Percentiles rank a stretch among this genome's conserved stretches.
phyloP scores from a whole-genome alignment of 2,113 vertebrate genomes.

The Catharus minimus region DNA sequence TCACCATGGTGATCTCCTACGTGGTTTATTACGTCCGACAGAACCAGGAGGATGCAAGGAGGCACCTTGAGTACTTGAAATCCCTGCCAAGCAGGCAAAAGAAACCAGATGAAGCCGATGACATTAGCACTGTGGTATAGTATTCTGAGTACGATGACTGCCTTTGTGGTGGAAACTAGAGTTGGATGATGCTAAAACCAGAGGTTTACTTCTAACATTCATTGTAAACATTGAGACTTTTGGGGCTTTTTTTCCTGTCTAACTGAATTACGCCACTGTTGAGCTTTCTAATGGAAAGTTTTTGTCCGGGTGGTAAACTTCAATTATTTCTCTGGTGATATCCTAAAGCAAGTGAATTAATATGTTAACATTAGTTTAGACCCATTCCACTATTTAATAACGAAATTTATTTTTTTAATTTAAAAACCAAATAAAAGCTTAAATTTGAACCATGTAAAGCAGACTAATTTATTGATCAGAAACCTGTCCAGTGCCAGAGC shows the following conservation, averaged over 20 bases:
- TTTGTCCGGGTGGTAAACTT: conserved; percentile 60
- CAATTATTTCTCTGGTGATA: conserved; percentile 70
- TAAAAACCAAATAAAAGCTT: conserved; percentile 82
- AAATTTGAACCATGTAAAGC: conserved; percentile 81
- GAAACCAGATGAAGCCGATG: conserved; percentile 93
- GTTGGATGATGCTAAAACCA: conserved; percentile 44
- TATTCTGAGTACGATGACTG: conserved; percentile 22
- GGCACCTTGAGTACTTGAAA: conserved; percentile 99
- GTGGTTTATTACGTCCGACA: conserved; percentile 98
- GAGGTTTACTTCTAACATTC: conserved; percentile 69
- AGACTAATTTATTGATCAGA: conserved; percentile 74
- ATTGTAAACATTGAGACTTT: conserved; percentile 76
- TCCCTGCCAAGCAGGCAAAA: conserved; percentile 98
- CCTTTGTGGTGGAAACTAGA: not conserved
- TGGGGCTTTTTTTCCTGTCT: conserved; percentile 39
- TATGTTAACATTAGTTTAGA: conserved; percentile 77
- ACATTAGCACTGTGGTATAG: conserved; percentile 98
- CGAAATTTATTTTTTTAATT: conserved; percentile 89
- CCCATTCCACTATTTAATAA: conserved; percentile 87
- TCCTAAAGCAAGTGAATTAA: conserved; percentile 72
- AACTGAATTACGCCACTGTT: conserved; percentile 70
- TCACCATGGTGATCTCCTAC: conserved; percentile 98
- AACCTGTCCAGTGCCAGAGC: not conserved
- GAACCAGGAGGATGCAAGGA: conserved; percentile 96
- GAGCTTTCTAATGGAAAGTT: conserved; percentile 71